Base-by-base conservation (phyloP, 1,140 invertebrate species). In the Aphaenogaster rudis region DNA sequence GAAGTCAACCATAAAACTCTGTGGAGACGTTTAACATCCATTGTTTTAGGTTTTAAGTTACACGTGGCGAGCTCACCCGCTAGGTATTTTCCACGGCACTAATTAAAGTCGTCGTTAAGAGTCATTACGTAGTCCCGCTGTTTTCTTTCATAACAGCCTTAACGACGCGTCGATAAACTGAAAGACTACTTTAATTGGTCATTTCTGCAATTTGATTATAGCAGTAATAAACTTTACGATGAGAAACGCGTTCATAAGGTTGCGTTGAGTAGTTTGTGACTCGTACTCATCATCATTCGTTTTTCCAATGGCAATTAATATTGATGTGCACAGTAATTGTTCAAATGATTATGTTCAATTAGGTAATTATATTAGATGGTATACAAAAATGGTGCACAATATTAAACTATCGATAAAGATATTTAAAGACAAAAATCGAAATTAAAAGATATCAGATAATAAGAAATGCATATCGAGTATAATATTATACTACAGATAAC, bases 1-100 rank as follows among this genome's bases (percentile, higher is more conserved):
- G 15, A 91, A 91, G 90, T 92, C 91, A 87, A 86, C 82, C 89
- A 89, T 90, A 92, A 92, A 92, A 92, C 85, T 88, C 90, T 28
- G 48, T 69, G 50, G 17, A 33, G 59, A 92, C 86, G 76, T 88
- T 89, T 90, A 89, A 91, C 77, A 71, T 80, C 72, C 59, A 76
- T 91, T 79, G 82, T 84, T 88, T 89, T 66, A 85, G 67, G 57
- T 72, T 72, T 48, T 79, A 50, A 64, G 66, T 84, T 84, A 84
- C 81, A 78, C 42, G 61, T 33, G 72, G 36, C 66, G 61, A 13
- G 50, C 11, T 63, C 61, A 33, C 42, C 59, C 64, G 39, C n/a
- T 61, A 36, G 39, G 36, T 80, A 69, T 69, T 66, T 69, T 39
- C 45, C 52, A 9, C 63, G 21, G 15, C 48, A 36, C 63, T 82